Percentiles rank a stretch among this genome's conserved stretches.
phyloP scores from a whole-genome alignment of 2,888 invertebrate species.

The Drosophila acutilabella region DNA sequence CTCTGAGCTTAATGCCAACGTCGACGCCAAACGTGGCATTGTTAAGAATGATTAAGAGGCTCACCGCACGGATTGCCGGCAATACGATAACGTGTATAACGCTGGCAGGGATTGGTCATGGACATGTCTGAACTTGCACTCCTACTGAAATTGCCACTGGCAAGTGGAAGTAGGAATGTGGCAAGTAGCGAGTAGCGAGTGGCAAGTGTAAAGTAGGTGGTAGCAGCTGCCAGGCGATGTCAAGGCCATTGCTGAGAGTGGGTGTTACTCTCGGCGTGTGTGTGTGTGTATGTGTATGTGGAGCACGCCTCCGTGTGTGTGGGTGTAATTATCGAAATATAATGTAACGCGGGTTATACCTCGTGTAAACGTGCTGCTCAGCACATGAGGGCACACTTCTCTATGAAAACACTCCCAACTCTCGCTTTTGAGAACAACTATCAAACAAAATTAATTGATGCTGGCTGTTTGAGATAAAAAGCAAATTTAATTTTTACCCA shows the following conservation, averaged over 20 bases:
- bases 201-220: constrained; percentile 22
- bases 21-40: constrained; percentile 56
- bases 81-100: constrained; percentile 2
- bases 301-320: constrained; percentile 1
- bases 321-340: constrained; percentile 59
- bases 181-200: constrained; percentile 8
- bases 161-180: constrained; percentile 18
- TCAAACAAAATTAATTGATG: constrained; percentile 17
- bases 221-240: constrained; percentile 44
- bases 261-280: constrained; percentile 29
- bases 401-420: constrained; percentile 2
- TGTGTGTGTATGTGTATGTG: constrained; percentile 1
- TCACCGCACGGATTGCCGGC: constrained; percentile 56
- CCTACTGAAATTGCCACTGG: constrained; percentile 10
- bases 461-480: constrained; percentile 20
- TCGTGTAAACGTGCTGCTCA: constrained; percentile 9
- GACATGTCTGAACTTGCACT: constrained; percentile 5
- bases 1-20: constrained; percentile 51
- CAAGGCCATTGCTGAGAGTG: constrained; percentile 56
- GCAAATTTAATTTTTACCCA: constrained; percentile 5
- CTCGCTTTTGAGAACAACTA: constrained; percentile 1
- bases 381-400: constrained; percentile 1
- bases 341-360: constrained; percentile 34
- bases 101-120: constrained; percentile 13
- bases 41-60: constrained; percentile 77